Evolutionary conservation across 2,888 invertebrate species (phyloP).

Genomic region (Operophtera brumata): DNA sequence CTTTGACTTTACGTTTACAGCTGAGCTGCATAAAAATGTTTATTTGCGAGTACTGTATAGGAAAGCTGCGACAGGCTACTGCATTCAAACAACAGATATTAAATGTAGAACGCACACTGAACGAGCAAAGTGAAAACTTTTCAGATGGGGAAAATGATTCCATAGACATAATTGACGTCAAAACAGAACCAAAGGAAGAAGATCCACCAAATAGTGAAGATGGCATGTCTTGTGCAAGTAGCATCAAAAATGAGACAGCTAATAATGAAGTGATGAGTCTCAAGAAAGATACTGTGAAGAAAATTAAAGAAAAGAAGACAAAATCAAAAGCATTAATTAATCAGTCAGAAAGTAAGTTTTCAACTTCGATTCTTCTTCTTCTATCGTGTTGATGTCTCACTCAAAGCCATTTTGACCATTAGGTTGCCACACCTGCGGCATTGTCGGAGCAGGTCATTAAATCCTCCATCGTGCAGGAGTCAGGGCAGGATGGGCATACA

Average conservation of each 20-base stretch:
- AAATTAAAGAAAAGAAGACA: neutral
- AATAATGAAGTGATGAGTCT: neutral
- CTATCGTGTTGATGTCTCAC: too few species aligned
- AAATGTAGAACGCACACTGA: neutral
- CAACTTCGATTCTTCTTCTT: neutral
- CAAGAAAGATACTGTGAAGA: neutral
- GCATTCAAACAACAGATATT: constrained; percentile 5
- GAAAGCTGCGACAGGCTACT: neutral
- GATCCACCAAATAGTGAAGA: neutral
- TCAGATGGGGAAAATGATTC: neutral
- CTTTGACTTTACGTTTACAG: too few species aligned
- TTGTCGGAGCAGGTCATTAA: too few species aligned
- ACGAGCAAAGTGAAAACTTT: neutral
- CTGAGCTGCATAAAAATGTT: neutral
- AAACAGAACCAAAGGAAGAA: neutral
- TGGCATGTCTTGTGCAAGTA: neutral
- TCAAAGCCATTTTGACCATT: too few species aligned
- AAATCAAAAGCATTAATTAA: neutral
- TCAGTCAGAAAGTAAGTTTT: neutral
- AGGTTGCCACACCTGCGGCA: too few species aligned
- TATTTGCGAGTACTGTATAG: constrained; percentile 1
- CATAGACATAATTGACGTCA: neutral
- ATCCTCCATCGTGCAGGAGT: too few species aligned
- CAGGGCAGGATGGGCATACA: too few species aligned
- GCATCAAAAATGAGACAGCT: neutral